Conservation (phyloP, 2,888 invertebrate genomes). For the Anarsia innoxiella region DNA sequence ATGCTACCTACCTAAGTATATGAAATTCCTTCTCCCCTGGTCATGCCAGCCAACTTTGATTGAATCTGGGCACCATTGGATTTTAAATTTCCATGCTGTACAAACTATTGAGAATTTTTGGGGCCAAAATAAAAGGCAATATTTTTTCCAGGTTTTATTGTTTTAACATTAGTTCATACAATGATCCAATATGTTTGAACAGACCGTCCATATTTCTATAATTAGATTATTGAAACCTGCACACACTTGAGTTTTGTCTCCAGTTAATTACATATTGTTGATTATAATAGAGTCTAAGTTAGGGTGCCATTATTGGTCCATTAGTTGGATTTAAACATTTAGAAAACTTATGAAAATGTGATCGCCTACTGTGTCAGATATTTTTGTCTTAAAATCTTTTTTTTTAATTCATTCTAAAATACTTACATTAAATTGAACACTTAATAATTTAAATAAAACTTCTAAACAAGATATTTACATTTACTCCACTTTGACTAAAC, state of each 20-base stretch:
- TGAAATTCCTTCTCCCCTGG: no score
- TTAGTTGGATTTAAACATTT: slow-evolving; percentile 62
- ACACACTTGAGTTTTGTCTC: slow-evolving; percentile 27
- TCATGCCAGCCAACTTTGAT: no score
- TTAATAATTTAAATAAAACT: slow-evolving; percentile 70
- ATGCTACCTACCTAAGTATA: no score
- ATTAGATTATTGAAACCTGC: slow-evolving; percentile 36
- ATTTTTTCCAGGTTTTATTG: slow-evolving; percentile 60
- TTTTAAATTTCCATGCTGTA: not conserved
- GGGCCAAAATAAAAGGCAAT: not conserved
- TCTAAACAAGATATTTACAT: slow-evolving; percentile 72
- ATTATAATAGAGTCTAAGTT: slow-evolving; percentile 43
- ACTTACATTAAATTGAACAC: slow-evolving; percentile 70
- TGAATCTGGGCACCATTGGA: no score
- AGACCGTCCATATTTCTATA: slow-evolving; percentile 54
- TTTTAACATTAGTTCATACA: slow-evolving; percentile 71
- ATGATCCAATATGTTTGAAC: slow-evolving; percentile 68
- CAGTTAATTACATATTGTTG: slow-evolving; percentile 25
- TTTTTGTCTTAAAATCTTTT: slow-evolving; percentile 35
- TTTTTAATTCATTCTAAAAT: slow-evolving; percentile 62
- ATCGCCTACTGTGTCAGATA: slow-evolving; percentile 39
- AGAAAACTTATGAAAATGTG: slow-evolving; percentile 43
- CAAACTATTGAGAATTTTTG: not conserved
- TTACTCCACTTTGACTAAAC: slow-evolving; percentile 67
- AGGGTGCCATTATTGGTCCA: slow-evolving; percentile 63